Conservation (phyloP, 2,797 vertebrate species). For the Pampus argenteus region DNA sequence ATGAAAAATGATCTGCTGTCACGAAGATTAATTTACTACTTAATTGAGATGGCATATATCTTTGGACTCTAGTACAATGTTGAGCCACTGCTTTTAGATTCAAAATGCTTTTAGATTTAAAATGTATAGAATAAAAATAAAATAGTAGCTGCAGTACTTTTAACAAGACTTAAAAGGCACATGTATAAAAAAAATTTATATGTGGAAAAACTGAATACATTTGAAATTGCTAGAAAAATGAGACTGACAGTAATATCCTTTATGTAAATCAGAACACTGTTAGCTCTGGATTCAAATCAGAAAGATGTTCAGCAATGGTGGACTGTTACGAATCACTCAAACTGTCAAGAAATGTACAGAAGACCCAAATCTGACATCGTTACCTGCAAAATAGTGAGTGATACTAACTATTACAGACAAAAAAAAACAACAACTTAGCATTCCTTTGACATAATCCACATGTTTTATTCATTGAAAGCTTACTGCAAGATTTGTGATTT, state of each 20-base stretch:
- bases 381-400: conserved; percentile 55
- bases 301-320: conserved; percentile 35
- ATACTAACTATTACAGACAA: conserved; percentile 45
- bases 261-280: conserved; percentile 41
- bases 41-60: background rate
- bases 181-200: background rate
- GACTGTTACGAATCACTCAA: conserved; percentile 60
- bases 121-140: background rate
- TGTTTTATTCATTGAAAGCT: conserved; percentile 69
- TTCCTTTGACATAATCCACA: conserved; percentile 54
- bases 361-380: conserved; percentile 47
- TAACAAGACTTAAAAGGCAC: background rate
- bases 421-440: conserved; percentile 44
- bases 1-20: conserved; percentile 2
- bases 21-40: conserved; percentile 13
- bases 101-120: background rate
- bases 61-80: too few species aligned
- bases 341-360: conserved; percentile 41
- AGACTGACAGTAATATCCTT: conserved; percentile 26
- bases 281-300: conserved; percentile 37
- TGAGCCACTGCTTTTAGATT: too few species aligned
- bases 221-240: conserved; percentile 20
- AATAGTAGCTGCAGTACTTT: background rate
- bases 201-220: background rate
- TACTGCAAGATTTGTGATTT: conserved; percentile 59